Conservation (phyloP, 2,888 invertebrate genomes). For the Allolobophora icterica region DNA sequence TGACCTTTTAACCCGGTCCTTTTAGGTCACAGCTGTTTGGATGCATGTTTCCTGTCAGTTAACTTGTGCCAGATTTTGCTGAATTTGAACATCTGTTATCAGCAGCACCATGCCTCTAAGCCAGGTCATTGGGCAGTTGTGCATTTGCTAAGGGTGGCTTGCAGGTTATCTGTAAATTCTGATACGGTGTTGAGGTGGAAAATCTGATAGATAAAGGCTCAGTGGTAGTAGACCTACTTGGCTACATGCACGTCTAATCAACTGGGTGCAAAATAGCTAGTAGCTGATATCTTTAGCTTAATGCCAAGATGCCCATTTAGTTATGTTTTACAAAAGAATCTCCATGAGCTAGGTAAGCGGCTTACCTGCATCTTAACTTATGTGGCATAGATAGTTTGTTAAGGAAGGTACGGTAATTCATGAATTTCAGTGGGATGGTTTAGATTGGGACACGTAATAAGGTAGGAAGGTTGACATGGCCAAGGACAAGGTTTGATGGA, state of each 20-base stretch:
- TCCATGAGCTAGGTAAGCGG: not conserved
- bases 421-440: not conserved
- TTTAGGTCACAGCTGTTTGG: not conserved
- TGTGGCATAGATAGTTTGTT: not conserved
- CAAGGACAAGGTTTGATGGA: not conserved
- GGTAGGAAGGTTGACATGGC: not conserved
- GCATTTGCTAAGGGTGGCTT: too few species aligned
- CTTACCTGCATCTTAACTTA: too few species aligned
- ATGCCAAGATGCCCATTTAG: not conserved
- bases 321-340: not conserved
- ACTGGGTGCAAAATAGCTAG: not conserved
- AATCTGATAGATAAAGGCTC: not conserved
- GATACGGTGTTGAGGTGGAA: not conserved
- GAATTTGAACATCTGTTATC: not conserved
- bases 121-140: not conserved
- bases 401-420: too few species aligned
- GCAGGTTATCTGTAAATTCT: not conserved
- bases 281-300: not conserved
- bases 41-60: not conserved
- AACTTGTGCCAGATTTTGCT: not conserved
- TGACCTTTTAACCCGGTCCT: too few species aligned
- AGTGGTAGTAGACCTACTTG: not conserved
- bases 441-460: not conserved
- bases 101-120: not conserved
- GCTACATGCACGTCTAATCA: not conserved